Evolutionary conservation across 2,888 invertebrate species (phyloP), one percentile per base, ranked within the genome.

Genomic region (Nycteola revayana): DNA sequence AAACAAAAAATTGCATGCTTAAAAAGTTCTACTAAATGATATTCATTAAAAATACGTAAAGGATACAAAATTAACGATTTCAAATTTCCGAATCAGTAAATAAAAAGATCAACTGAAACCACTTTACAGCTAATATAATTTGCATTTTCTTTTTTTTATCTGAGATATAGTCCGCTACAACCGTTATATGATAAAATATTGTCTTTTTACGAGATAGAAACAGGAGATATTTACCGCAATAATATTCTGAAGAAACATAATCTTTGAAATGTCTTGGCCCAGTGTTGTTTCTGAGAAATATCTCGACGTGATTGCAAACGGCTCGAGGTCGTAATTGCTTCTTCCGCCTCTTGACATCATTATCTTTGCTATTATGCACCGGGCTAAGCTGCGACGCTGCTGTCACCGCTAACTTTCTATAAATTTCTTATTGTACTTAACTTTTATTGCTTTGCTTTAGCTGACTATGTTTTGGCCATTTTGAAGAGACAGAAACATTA

Each of bases 321-420:
- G 57, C 63, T 67, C 63, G 67, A 66, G 69, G 63, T 59, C 70
- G 75, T 83, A 82, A 85, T 85, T 83, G 83, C 73, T 83, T 82
- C 79, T 83, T 81, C 78, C 82, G 83, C 75, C 67, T 70, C 75
- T 72, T 81, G 79, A 78, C 75, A 73, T 78, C 75, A 82, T 84
- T 81, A 83, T 81, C 76, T 80, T 75, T 75, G 79, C 72, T 65
- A 79, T 81, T 82, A 82, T 80, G 77, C 75, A 76, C 64, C 67
- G 53, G 53, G 66, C 65, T 78, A 71, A 79, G 70, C 67, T 67
- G 57, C 54, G 57, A 50, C 49, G 61, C 42, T 51, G 55, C 56
- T 51, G 42, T 48, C 52, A 50, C 51, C 53, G 56, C 60, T 64
- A 62, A 58, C 58, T 54, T 63, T 53, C 54, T 51, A 60, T 61